phyloP scores from a whole-genome alignment of 35 echinoderm and acorn worm species.

The Apostichopus parvimensis region DNA sequence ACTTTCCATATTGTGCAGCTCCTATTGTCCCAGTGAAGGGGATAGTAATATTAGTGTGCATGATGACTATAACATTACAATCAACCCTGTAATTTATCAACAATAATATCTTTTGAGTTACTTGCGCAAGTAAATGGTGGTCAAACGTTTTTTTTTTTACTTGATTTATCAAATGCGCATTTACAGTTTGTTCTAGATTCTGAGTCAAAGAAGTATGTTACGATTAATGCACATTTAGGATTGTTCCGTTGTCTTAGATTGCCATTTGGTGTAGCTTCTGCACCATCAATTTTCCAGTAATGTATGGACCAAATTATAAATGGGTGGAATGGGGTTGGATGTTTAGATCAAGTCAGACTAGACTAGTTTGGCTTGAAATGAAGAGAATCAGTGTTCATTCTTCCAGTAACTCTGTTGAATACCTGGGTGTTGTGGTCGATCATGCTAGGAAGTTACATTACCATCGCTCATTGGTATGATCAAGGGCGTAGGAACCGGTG shows the following conservation, averaged over 20 bases:
- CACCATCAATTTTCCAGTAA: constrained; percentile 37
- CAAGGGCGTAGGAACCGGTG: too few species aligned
- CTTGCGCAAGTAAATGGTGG: constrained; percentile 55
- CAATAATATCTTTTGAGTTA: constrained; percentile 67
- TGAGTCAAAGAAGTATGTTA: constrained; percentile 8
- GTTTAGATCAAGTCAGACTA: constrained; percentile 28
- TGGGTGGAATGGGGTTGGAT: constrained; percentile 53
- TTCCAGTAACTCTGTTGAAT: too few species aligned
- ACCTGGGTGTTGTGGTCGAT: not conserved
- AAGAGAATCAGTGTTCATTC: too few species aligned
- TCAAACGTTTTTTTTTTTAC: not conserved
- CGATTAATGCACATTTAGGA: constrained; percentile 40
- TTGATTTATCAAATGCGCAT: constrained; percentile 50
- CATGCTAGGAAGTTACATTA: not conserved
- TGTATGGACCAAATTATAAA: constrained; percentile 53
- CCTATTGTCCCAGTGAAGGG: constrained; percentile 62
- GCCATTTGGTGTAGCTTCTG: constrained; percentile 58
- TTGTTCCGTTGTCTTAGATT: constrained; percentile 45
- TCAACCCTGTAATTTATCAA: constrained; percentile 55
- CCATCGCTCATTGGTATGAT: constrained; percentile 44
- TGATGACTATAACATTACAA: constrained; percentile 75
- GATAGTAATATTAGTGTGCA: constrained; percentile 62
- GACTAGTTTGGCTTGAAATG: constrained; percentile 11
- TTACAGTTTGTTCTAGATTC: constrained; percentile 36
- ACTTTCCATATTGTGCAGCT: constrained; percentile 56